phyloP scores from a whole-genome alignment of 2,113 vertebrate species.

The Mastomys coucha region DNA sequence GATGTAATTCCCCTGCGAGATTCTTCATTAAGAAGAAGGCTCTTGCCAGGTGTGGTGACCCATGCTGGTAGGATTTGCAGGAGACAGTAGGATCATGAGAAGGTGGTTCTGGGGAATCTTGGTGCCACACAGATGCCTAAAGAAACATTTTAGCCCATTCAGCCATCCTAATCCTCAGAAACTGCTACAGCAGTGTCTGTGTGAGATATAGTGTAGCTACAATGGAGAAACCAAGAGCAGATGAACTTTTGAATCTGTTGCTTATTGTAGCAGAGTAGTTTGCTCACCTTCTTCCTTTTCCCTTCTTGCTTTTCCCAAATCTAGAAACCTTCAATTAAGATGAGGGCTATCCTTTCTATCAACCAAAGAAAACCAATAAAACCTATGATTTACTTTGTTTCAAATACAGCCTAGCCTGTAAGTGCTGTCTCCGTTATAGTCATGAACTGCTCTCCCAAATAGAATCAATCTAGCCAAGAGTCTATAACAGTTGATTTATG shows the following conservation, averaged over 20 bases:
- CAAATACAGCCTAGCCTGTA: background rate
- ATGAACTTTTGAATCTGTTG: background rate
- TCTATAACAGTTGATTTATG: background rate
- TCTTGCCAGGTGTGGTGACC: too few species aligned
- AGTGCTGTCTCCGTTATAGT: background rate
- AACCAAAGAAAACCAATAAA: background rate
- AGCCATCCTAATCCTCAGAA: background rate
- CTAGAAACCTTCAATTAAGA: background rate
- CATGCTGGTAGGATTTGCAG: too few species aligned
- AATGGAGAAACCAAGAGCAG: background rate
- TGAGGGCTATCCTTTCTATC: background rate
- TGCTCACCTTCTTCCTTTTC: background rate
- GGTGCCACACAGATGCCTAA: background rate
- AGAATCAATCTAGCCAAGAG: rapidly evolving
- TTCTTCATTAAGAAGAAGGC: too few species aligned
- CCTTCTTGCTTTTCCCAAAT: background rate
- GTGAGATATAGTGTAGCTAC: background rate
- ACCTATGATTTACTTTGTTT: background rate
- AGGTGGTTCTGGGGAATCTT: too few species aligned
- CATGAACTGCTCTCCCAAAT: background rate
- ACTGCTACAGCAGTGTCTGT: too few species aligned
- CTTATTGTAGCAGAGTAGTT: background rate
- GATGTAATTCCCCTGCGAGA: too few species aligned
- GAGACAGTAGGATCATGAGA: too few species aligned
- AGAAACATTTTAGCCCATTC: background rate